Conservation (phyloP, 1,140 invertebrate species). For the Hypothenemus hampei region DNA sequence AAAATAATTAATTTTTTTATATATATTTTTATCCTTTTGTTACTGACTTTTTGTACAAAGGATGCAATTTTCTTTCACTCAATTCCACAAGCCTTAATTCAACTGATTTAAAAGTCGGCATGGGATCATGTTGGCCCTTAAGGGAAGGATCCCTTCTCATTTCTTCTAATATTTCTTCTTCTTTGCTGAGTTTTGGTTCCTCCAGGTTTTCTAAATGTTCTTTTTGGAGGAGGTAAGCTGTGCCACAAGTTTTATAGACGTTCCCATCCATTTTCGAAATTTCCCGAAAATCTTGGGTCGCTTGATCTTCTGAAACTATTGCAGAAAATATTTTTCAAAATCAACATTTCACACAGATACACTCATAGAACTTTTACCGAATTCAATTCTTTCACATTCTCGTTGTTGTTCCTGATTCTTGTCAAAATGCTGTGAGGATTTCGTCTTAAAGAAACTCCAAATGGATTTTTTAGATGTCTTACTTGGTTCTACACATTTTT, state of each 20-base stretch:
- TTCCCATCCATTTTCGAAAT: constrained; percentile 30
- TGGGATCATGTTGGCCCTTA: constrained; percentile 32
- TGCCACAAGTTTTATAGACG: constrained; percentile 38
- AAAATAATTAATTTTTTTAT: too few species aligned
- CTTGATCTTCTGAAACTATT: constrained; percentile 22
- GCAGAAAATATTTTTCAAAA: not conserved
- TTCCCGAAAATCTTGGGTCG: not conserved
- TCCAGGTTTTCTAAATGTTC: constrained; percentile 18
- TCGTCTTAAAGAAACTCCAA: constrained; percentile 11
- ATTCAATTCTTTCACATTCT: constrained; percentile 2
- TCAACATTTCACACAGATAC: not conserved
- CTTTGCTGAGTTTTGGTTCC: not conserved
- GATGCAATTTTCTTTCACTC: constrained; percentile 37
- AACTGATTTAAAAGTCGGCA: constrained; percentile 33
- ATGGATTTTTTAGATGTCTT: constrained; percentile 2
- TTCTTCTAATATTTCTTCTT: constrained; percentile 28
- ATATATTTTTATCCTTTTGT: too few species aligned
- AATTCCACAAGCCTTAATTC: constrained; percentile 36
- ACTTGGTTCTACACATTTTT: constrained; percentile 8
- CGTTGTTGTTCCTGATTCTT: not conserved
- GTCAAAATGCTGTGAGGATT: not conserved
- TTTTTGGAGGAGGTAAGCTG: constrained; percentile 39
- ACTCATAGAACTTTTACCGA: not conserved
- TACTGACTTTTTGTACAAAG: constrained; percentile 33
- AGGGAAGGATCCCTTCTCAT: constrained; percentile 33